Evolutionary conservation across 2,113 vertebrate species (phyloP).

Genomic region (Vulpes vulpes): DNA sequence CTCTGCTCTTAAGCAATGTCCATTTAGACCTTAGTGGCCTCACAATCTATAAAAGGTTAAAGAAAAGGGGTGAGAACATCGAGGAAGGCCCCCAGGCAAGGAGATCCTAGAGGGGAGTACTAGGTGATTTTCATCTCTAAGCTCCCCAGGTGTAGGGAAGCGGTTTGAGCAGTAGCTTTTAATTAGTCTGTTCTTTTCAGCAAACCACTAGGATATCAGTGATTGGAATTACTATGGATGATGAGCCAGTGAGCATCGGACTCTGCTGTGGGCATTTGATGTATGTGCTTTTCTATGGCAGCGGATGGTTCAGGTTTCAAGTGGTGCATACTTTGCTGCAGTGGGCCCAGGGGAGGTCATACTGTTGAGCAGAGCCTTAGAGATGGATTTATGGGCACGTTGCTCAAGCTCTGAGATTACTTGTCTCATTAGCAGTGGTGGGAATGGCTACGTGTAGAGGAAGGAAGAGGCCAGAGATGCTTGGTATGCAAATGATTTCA

Average conservation of each 20-base stretch:
- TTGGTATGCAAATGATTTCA: conserved; percentile 44
- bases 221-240: not conserved
- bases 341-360: not conserved
- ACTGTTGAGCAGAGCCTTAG: not conserved
- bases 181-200: not conserved
- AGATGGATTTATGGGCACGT: conserved; percentile 51
- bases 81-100: not conserved
- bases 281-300: conserved; percentile 48
- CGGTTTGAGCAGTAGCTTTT: not conserved
- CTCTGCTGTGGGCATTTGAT: conserved; percentile 23
- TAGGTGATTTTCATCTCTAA: not conserved
- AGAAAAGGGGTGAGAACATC: not conserved
- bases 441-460: not conserved
- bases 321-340: conserved; percentile 49
- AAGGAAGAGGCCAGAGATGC: not conserved
- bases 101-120: not conserved
- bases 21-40: no score
- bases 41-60: no score
- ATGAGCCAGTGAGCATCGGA: not conserved
- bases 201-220: not conserved
- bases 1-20: no score
- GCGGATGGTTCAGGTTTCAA: conserved; percentile 6
- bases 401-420: conserved; percentile 46
- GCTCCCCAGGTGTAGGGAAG: not conserved
- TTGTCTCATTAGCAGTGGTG: conserved; percentile 43